Conservation (phyloP, 1,140 invertebrate genomes). For the Eriosoma lanigerum region DNA sequence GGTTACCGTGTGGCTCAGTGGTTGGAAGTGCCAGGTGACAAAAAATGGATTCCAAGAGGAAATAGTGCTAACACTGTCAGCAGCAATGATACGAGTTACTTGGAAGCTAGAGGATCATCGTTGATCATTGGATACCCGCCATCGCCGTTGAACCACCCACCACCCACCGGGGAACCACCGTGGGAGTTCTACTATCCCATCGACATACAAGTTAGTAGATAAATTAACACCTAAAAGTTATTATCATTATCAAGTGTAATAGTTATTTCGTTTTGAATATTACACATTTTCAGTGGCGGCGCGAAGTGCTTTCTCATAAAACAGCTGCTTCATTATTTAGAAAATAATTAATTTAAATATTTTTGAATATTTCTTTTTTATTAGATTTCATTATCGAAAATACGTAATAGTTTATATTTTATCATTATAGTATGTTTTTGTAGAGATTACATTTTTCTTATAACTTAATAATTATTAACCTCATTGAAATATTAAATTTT, state of each 20-base stretch:
- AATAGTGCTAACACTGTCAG: constrained; percentile 78
- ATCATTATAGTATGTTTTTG: too few relatives aligned
- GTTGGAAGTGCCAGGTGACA: constrained; percentile 57
- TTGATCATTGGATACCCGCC: constrained; percentile 70
- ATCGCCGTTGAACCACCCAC: constrained; percentile 59
- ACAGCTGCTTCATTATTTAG: too few relatives aligned
- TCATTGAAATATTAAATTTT: not conserved
- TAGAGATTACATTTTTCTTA: too few relatives aligned
- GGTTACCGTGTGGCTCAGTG: constrained; percentile 23
- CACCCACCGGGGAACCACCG: constrained; percentile 59
- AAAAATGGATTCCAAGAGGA: constrained; percentile 61
- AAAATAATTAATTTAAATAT: too few relatives aligned
- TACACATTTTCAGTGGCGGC: too few relatives aligned
- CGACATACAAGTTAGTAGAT: constrained; percentile 65
- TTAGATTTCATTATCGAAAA: too few relatives aligned
- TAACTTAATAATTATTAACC: not conserved
- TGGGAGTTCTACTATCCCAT: constrained; percentile 71
- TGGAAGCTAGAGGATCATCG: constrained; percentile 74
- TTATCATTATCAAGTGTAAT: too few relatives aligned
- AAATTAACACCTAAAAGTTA: too few relatives aligned
- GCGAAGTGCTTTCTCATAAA: too few relatives aligned
- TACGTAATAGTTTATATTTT: too few relatives aligned
- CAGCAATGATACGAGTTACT: constrained; percentile 76
- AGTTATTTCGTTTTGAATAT: too few relatives aligned
- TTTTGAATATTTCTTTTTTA: too few relatives aligned